Base-by-base conservation (phyloP, 1,140 invertebrate species). In the Medauroidea extradentata region DNA sequence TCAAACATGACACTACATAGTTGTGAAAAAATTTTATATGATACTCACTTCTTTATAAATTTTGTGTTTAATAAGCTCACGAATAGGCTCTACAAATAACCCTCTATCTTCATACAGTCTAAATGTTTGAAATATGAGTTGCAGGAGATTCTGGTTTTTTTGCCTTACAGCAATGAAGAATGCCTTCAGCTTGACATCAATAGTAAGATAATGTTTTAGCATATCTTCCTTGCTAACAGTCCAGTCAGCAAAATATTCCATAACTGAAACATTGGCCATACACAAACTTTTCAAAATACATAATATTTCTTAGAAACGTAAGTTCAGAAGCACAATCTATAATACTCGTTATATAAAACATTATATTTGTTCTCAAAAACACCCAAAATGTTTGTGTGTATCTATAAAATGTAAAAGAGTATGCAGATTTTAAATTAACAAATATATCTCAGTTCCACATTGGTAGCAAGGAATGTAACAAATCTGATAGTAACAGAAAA, bases 191-290 rank as follows among this genome's bases (percentile, higher is more conserved):
- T 85, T 84, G 8, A 83, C 65, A 48, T 84, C 77, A 9, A 70
- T 61, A 18, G 71, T 76, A 43, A 84, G 68, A 57, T 72, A 71
- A 52, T 73, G 67, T 63, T 65, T 66, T 63, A 70, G 74, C 18
- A 46, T 63, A 54, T 66, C 62, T 68, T 66, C 72, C 29, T 66
- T 69, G 24, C 63, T 63, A 52, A 69, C 54, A 24, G 76, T 68
- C 78, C 79, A 83, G 41, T 71, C 77, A 64, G 71, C 70, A 67
- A 82, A 84, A 57, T 81, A 81, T 66, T 85, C 83, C 53, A 85
- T 77, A 57, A 87, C 81, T 78, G 66, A 65, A 70, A 72, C 67
- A 49, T 52, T 61, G 51, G 21, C 65, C 61, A 50, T 23, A 18
- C 24, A 56, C 34, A 11, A 34, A 23, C 53, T 43, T 2, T 62